phyloP scores from a whole-genome alignment of 2,113 vertebrate species.

The Pterocles burchelli region DNA sequence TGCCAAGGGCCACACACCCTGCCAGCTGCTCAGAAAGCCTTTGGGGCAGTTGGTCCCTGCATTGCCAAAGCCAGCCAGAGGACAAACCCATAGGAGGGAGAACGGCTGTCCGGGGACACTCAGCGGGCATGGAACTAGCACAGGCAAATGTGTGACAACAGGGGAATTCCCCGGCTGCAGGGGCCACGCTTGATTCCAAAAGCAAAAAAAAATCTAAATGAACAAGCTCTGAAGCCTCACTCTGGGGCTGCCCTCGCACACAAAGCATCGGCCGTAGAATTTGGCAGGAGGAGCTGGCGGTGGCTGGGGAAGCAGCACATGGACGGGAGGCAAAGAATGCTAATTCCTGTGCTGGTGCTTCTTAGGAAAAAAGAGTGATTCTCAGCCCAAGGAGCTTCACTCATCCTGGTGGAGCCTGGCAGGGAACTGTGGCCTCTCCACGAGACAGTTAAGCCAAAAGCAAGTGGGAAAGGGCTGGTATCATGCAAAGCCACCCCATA shows the following conservation, averaged over 20 bases:
- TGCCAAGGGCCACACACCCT: not conserved
- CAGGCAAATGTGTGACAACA: not conserved
- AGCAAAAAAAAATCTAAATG: not conserved
- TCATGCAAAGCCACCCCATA: not conserved
- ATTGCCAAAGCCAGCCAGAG: constrained; percentile 14
- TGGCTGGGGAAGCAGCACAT: not conserved
- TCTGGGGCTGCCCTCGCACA: not conserved
- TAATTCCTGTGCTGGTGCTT: not conserved
- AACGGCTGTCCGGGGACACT: not conserved
- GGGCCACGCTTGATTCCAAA: not conserved
- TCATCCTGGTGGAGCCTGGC: not conserved
- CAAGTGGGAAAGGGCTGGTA: not conserved
- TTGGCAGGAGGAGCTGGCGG: not conserved
- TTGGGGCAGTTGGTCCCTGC: constrained; percentile 25
- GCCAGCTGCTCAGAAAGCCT: not conserved
- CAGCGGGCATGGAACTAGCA: not conserved
- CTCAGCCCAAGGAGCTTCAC: not conserved
- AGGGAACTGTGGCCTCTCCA: not conserved
- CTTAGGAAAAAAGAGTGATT: not conserved
- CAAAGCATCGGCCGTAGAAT: accelerated
- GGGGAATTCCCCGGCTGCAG: not conserved
- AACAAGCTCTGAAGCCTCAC: not conserved
- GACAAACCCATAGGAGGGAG: not conserved
- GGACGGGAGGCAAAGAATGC: not conserved
- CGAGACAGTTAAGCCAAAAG: not conserved